Evolutionary conservation across 1,140 invertebrate genomes (phyloP).

Genomic region (Episyrphus balteatus): DNA sequence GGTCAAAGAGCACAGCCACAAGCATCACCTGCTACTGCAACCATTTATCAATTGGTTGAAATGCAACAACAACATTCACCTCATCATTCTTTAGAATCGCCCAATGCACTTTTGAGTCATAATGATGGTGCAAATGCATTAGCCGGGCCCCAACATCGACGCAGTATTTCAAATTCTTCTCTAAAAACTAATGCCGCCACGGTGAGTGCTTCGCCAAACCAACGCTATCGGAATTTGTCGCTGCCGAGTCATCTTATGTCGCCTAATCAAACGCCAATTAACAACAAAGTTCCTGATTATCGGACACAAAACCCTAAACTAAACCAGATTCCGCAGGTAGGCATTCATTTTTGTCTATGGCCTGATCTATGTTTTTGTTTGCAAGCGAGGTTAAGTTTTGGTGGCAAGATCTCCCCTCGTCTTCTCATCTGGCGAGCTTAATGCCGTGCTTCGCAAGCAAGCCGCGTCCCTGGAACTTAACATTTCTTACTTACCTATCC

Average conservation of each 20-base stretch:
- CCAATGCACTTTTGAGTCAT: background rate
- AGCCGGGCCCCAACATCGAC: conserved; percentile 21
- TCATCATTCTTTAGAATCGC: background rate
- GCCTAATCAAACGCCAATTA: background rate
- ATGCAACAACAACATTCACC: conserved; percentile 11
- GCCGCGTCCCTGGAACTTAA: too few relatives aligned
- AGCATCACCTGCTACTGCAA: conserved; percentile 30
- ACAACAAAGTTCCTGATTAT: background rate
- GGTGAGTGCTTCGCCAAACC: conserved; percentile 8
- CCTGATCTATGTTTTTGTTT: background rate
- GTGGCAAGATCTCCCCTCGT: too few relatives aligned
- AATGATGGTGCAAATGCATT: background rate
- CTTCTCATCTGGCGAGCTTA: too few relatives aligned
- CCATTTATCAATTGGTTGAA: conserved; percentile 26
- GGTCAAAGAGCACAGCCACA: conserved; percentile 33
- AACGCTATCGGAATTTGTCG: conserved; percentile 19
- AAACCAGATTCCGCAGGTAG: background rate
- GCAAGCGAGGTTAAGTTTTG: too few relatives aligned
- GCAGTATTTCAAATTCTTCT: conserved; percentile 12
- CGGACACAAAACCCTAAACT: background rate
- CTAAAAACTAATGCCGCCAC: conserved; percentile 5
- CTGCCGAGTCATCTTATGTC: conserved; percentile 15
- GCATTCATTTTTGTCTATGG: too few relatives aligned
- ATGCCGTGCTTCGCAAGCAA: too few relatives aligned
- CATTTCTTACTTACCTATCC: too few relatives aligned